A percentile compares a stretch with the other conserved stretches of the same genome.
These are phyloP conservation scores for Tapirus indicus DNA, from an alignment of 2,797 vertebrate genomes.

Conservation along the genomic window DNA sequence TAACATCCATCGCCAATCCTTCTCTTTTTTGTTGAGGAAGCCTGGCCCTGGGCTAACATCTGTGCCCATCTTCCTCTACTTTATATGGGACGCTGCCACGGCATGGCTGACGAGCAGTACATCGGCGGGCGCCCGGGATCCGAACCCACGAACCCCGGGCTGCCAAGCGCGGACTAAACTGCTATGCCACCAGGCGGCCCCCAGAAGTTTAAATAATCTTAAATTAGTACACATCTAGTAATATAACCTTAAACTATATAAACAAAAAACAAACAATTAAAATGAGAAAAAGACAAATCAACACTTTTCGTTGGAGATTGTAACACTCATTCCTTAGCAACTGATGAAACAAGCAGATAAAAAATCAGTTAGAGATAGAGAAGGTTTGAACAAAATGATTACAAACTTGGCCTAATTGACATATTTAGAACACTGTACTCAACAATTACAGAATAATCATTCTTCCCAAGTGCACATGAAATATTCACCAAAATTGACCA, in stretches of 20 bases:
- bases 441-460: not conserved
- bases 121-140: too few relatives aligned
- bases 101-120: too few relatives aligned
- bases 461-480: slow-evolving; percentile 16
- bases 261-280: slow-evolving; percentile 10
- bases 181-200: too few relatives aligned
- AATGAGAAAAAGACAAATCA: not conserved
- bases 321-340: slow-evolving; percentile 4
- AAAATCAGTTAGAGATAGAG: not conserved
- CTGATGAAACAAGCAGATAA: not conserved
- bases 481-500: slow-evolving; percentile 40
- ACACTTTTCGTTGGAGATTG: not conserved
- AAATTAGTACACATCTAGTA: not conserved
- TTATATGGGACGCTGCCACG: too few relatives aligned
- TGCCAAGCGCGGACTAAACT: too few relatives aligned
- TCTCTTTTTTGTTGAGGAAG: too few relatives aligned
- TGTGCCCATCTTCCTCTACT: too few relatives aligned
- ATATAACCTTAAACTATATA: slow-evolving; percentile 42
- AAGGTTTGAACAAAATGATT: slow-evolving; percentile 24
- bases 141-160: too few relatives aligned
- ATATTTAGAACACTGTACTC: not conserved
- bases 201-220: slow-evolving; percentile 1
- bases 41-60: too few relatives aligned
- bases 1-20: too few relatives aligned
- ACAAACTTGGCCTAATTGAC: not conserved